These are phyloP conservation scores for Tenualosa ilisha DNA, from an alignment of 2,797 vertebrate genomes.

Conservation along the genomic window DNA sequence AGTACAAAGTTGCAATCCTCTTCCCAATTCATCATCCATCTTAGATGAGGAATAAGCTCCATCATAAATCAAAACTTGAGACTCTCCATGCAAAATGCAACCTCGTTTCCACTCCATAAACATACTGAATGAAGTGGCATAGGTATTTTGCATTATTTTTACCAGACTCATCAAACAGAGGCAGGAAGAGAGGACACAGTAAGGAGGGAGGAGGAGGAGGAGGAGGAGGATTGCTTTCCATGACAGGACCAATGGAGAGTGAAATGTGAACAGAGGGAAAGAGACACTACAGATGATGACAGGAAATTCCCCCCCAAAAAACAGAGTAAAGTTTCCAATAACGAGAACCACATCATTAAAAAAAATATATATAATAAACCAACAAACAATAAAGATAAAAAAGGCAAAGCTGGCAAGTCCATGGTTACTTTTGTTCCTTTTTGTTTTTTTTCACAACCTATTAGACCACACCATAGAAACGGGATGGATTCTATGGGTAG, in stretches of 20 bases:
- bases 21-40: slow-evolving; percentile 20
- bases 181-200: neutral
- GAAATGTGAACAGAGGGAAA: slow-evolving; percentile 43
- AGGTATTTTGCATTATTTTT: slow-evolving; percentile 12
- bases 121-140: neutral
- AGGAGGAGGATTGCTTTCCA: slow-evolving; percentile 16
- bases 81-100: slow-evolving; percentile 8
- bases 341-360: slow-evolving; percentile 39
- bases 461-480: slow-evolving; percentile 1
- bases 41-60: neutral
- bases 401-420: slow-evolving; percentile 31
- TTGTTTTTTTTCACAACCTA: slow-evolving; percentile 42
- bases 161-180: neutral
- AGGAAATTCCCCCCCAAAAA: neutral
- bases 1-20: slow-evolving; percentile 18
- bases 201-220: neutral
- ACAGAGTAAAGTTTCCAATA: neutral
- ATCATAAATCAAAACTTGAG: neutral
- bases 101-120: neutral
- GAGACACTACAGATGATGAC: slow-evolving; percentile 36
- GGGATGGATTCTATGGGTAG: neutral
- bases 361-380: slow-evolving; percentile 27
- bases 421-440: slow-evolving; percentile 63
- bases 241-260: slow-evolving; percentile 35
- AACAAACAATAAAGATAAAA: slow-evolving; percentile 25